Evolutionary conservation across 2,113 vertebrate species (phyloP).

Genomic region (Corydoras maculifer): DNA sequence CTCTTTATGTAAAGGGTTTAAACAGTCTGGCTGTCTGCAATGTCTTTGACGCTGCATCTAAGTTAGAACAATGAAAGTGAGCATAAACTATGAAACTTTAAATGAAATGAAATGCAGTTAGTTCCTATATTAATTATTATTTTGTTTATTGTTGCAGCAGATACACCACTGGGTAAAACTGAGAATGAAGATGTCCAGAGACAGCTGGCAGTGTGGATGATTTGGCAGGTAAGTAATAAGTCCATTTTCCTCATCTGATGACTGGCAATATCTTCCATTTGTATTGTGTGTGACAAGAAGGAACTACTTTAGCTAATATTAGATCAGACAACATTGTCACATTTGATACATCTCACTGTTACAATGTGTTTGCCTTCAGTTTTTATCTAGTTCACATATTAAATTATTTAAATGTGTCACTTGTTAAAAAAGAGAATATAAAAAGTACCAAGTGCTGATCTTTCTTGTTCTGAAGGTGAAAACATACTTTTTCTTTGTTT

Average conservation of each 20-base stretch:
- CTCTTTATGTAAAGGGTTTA: background rate
- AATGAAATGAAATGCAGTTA: background rate
- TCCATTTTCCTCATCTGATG: background rate
- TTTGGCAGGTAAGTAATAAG: conserved; percentile 58
- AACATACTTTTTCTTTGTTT: too few species aligned
- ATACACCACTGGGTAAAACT: conserved; percentile 38
- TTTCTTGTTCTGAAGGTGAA: too few species aligned
- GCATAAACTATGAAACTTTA: background rate
- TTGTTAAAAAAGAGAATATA: too few species aligned
- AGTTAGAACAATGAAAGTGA: background rate
- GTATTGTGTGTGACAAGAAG: conserved; percentile 1
- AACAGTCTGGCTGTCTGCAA: background rate
- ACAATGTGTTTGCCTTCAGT: conserved; percentile 6
- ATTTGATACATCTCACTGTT: conserved; percentile 11
- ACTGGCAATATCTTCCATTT: background rate
- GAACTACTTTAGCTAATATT: background rate
- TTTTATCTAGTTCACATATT: background rate
- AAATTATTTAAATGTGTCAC: background rate
- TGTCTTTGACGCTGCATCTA: too few species aligned
- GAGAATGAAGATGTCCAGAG: conserved; percentile 55
- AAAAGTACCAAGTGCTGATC: too few species aligned
- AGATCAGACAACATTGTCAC: background rate
- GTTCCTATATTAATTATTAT: conserved; percentile 8
- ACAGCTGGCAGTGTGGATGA: conserved; percentile 51
- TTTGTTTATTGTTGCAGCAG: conserved; percentile 42